A percentile compares a stretch with the other conserved stretches of the same genome.
phyloP scores from a whole-genome alignment of 2,113 vertebrate genomes.

The mouse (Mus musculus) region DNA sequence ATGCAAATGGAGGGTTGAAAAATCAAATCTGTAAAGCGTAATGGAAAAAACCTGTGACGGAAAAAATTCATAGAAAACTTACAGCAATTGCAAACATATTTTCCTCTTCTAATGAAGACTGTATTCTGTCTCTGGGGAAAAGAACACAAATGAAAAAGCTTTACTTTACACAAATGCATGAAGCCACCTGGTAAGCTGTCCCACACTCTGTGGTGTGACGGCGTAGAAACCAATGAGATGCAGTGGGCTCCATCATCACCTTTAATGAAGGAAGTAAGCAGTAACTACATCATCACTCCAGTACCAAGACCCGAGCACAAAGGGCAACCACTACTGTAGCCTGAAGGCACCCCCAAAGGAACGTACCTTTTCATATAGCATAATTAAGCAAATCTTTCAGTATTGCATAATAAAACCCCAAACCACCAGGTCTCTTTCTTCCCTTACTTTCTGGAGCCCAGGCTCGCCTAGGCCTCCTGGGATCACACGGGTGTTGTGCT shows the following conservation, averaged over 20 bases:
- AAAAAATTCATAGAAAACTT: conserved; percentile 84
- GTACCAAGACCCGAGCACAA: neutral
- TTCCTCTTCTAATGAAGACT: conserved; percentile 94
- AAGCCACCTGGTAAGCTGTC: conserved; percentile 44
- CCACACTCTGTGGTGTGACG: neutral
- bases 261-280: neutral
- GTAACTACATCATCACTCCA: neutral
- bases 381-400: conserved; percentile 5
- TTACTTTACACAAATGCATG: conserved; percentile 58
- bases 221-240: neutral
- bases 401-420: neutral
- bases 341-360: neutral
- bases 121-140: conserved; percentile 93
- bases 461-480: neutral
- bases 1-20: conserved; percentile 10
- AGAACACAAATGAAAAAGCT: conserved; percentile 46
- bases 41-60: neutral
- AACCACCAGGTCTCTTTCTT: neutral
- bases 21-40: conserved; percentile 18
- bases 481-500: too few relatives aligned
- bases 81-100: conserved; percentile 92
- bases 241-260: neutral
- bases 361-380: neutral
- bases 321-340: neutral
- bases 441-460: neutral